These are phyloP conservation scores for Drosophila fungiperda DNA, from an alignment of 2,888 invertebrate genomes.

Conservation along the genomic window DNA sequence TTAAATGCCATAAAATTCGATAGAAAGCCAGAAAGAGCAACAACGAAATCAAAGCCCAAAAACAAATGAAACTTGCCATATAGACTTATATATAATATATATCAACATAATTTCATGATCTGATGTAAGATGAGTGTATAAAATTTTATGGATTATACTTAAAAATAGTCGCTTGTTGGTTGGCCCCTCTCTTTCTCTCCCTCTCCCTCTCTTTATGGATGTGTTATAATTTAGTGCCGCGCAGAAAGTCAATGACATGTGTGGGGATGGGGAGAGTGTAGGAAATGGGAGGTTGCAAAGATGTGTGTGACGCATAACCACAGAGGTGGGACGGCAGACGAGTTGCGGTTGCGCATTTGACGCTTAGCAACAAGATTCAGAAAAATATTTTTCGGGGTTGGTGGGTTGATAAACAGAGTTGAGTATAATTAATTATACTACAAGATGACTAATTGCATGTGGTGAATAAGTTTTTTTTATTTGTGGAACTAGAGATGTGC, in stretches of 20 bases:
- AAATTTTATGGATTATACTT: conserved; percentile 56
- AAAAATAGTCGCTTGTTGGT: conserved; percentile 54
- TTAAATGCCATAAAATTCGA: conserved; percentile 59
- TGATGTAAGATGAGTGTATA: conserved; percentile 37
- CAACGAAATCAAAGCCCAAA: conserved; percentile 37
- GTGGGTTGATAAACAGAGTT: not conserved
- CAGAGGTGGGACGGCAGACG: not conserved
- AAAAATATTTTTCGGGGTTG: not conserved
- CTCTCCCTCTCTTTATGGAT: conserved; percentile 44
- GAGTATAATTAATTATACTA: conserved; percentile 17
- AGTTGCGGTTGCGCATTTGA: conserved; percentile 21
- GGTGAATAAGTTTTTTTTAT: not conserved
- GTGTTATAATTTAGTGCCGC: conserved; percentile 62
- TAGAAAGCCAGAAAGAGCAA: conserved; percentile 22
- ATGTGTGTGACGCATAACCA: conserved; percentile 48
- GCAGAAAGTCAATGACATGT: conserved; percentile 68
- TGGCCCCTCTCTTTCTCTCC: conserved; percentile 45
- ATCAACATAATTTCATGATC: conserved; percentile 34
- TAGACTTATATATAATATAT: conserved; percentile 4
- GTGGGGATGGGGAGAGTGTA: conserved; percentile 9
- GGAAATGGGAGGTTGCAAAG: not conserved
- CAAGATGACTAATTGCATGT: conserved; percentile 42
- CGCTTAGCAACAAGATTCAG: conserved; percentile 43
- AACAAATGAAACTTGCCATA: conserved; percentile 52
- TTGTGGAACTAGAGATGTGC: not conserved